These are phyloP conservation scores for Ametastegia equiseti DNA, from an alignment of 2,888 invertebrate species.

Conservation along the genomic window DNA sequence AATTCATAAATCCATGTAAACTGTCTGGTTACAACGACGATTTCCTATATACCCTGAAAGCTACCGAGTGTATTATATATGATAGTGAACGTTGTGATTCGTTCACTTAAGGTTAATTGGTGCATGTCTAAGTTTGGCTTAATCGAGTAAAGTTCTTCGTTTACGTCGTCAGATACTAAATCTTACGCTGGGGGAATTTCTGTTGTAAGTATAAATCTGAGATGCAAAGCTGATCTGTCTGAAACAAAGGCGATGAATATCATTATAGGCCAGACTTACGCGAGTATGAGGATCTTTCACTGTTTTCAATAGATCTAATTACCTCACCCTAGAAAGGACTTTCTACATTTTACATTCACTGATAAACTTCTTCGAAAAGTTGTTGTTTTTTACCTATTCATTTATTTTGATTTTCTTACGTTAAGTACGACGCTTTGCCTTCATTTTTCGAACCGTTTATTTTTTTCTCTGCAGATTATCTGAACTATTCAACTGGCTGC, in stretches of 20 bases:
- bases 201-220: constrained; percentile 15
- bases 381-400: constrained; percentile 8
- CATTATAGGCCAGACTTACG: not conserved
- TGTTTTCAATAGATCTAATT: not conserved
- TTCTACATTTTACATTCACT: not conserved
- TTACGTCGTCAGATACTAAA: constrained; percentile 22
- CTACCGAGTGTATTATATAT: not conserved
- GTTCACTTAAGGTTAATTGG: constrained; percentile 19
- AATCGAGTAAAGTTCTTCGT: constrained; percentile 37
- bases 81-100: not conserved
- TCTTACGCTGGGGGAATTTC: constrained; percentile 8
- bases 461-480: constrained; percentile 8
- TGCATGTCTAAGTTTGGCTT: constrained; percentile 7
- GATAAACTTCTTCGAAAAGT: not conserved
- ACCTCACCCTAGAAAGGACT: not conserved
- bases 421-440: not conserved
- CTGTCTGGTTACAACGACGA: not conserved
- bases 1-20: not conserved
- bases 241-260: not conserved
- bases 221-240: constrained; percentile 28
- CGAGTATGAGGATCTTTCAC: not conserved
- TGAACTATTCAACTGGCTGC: constrained; percentile 13
- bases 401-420: too few species aligned
- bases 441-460: not conserved
- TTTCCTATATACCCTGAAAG: not conserved